These are phyloP conservation scores for Acanthaster planci DNA, from an alignment of 35 echinoderm and acorn worm species.

Conservation along the genomic window DNA sequence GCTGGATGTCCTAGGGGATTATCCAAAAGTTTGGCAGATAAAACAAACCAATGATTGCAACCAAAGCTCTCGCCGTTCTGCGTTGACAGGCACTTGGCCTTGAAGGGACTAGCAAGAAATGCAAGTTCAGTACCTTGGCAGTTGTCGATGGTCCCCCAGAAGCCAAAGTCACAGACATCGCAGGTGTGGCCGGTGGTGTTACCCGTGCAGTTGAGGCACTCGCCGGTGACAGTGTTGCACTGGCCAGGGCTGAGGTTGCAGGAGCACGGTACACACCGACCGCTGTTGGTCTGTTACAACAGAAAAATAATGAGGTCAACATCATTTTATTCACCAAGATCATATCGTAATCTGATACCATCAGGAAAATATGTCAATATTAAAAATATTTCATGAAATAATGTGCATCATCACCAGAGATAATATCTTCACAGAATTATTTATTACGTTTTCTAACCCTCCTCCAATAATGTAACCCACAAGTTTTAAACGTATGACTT, in stretches of 20 bases:
- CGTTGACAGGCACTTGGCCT: too few relatives aligned
- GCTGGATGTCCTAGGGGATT: too few relatives aligned
- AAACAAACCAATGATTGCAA: background rate
- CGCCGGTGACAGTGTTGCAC: conserved; percentile 81
- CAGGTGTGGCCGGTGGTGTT: conserved; percentile 73
- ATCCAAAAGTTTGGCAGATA: too few relatives aligned
- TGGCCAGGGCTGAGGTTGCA: conserved; percentile 81
- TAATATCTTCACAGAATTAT: too few relatives aligned
- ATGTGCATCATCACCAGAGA: too few relatives aligned
- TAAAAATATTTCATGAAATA: background rate
- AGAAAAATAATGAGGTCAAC: background rate
- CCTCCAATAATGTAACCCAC: too few relatives aligned
- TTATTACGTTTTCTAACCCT: too few relatives aligned
- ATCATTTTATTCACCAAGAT: too few relatives aligned
- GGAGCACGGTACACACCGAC: conserved; percentile 75
- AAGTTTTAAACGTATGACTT: too few relatives aligned
- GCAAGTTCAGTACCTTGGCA: conserved; percentile 86
- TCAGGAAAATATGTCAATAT: background rate
- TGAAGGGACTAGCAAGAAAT: too few relatives aligned
- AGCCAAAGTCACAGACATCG: conserved; percentile 81
- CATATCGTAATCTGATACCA: too few relatives aligned
- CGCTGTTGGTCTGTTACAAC: conserved; percentile 58
- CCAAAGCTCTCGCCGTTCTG: too few relatives aligned
- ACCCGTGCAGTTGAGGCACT: conserved; percentile 67
- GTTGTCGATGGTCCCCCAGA: conserved; percentile 83